Percentiles rank a stretch among this genome's conserved stretches.
Conservation (phyloP, 2,113 vertebrate species). For the Laticauda colubrina region DNA sequence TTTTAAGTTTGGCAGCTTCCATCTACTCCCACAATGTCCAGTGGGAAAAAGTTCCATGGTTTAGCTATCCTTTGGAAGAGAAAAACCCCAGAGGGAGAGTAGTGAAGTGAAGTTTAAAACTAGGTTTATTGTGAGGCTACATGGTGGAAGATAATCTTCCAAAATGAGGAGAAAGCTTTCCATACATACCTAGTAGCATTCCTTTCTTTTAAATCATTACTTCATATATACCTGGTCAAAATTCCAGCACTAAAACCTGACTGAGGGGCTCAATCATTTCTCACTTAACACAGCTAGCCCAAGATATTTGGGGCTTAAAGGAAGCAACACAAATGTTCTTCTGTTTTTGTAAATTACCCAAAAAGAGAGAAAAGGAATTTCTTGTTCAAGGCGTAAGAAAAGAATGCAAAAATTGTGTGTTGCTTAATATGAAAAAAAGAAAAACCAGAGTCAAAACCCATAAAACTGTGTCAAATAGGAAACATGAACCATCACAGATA, state of each 20-base stretch:
- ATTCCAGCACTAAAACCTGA: neutral
- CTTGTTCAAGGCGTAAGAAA: neutral
- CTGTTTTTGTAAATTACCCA: neutral
- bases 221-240: neutral
- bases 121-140: neutral
- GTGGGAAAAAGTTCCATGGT: neutral
- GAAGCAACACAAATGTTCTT: neutral
- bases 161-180: neutral
- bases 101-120: neutral
- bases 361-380: neutral
- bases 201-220: neutral
- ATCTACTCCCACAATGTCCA: too few relatives aligned
- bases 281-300: neutral
- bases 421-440: neutral
- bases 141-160: neutral
- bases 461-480: neutral
- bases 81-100: neutral
- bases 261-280: neutral
- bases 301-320: neutral
- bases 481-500: neutral
- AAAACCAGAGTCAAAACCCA: neutral
- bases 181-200: neutral
- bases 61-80: neutral
- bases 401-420: neutral
- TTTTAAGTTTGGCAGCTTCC: too few relatives aligned